These are phyloP conservation scores for Polyergus mexicanus DNA, from an alignment of 1,140 invertebrate species.

Conservation along the genomic window DNA sequence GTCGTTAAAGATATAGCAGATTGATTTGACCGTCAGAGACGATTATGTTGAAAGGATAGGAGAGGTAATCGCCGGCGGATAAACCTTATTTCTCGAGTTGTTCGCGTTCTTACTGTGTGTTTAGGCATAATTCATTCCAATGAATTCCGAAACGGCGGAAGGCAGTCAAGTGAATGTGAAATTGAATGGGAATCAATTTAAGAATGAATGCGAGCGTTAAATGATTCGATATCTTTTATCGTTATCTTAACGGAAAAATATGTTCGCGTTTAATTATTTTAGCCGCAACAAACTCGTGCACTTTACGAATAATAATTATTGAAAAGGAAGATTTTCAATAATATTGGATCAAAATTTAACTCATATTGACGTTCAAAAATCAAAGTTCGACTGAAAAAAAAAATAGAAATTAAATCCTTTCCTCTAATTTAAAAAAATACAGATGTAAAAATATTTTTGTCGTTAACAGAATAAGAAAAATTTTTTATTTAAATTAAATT, in stretches of 20 bases:
- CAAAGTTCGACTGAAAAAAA: background rate
- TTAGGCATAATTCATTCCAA: slow-evolving; percentile 26
- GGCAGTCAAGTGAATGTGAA: slow-evolving; percentile 20
- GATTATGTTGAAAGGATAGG: slow-evolving; percentile 39
- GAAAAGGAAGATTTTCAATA: background rate
- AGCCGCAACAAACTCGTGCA: background rate
- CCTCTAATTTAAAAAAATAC: background rate
- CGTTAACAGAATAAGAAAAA: background rate
- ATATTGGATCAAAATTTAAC: background rate
- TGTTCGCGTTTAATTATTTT: background rate
- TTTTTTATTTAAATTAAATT: background rate
- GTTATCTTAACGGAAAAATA: background rate
- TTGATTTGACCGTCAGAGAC: slow-evolving; percentile 17
- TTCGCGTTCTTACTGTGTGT: background rate
- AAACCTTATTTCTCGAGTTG: slow-evolving; percentile 34
- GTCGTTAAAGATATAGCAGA: slow-evolving; percentile 21
- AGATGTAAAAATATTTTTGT: background rate
- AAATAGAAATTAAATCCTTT: background rate
- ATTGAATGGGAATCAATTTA: background rate
- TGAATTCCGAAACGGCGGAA: slow-evolving; percentile 12
- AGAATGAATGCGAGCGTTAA: background rate
- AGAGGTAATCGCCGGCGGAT: slow-evolving; percentile 24
- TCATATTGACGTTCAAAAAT: background rate
- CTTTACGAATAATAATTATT: background rate
- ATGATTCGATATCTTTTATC: background rate